Conservation (phyloP, 2,113 vertebrate genomes). For the Clarias batrachus region DNA sequence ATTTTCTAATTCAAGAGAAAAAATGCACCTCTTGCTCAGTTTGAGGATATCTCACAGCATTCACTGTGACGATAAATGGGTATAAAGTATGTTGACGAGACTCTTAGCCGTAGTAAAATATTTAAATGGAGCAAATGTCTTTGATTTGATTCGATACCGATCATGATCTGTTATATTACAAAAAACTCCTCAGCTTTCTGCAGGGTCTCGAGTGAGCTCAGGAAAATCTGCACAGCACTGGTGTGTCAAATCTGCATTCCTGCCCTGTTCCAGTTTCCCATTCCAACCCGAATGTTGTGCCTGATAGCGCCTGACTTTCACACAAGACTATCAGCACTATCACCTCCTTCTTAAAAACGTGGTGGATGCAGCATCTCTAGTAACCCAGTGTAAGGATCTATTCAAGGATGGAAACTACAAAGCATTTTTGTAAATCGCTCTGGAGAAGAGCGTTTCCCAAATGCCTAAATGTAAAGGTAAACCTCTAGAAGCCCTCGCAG, state of each 20-base stretch:
- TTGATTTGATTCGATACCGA: neutral
- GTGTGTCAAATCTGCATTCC: neutral
- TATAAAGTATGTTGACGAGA: neutral
- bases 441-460: too few relatives aligned
- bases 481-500: neutral
- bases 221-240: neutral
- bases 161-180: too few relatives aligned
- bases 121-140: too few relatives aligned
- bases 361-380: neutral
- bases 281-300: neutral
- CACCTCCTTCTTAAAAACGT: conserved; percentile 18
- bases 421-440: too few relatives aligned
- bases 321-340: neutral
- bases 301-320: neutral
- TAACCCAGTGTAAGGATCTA: too few relatives aligned
- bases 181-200: neutral
- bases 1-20: too few relatives aligned
- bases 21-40: too few relatives aligned
- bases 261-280: neutral
- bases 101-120: too few relatives aligned
- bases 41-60: neutral
- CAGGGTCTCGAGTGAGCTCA: neutral
- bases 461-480: too few relatives aligned
- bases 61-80: neutral
- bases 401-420: too few relatives aligned